Evolutionary conservation across 2,113 vertebrate species (phyloP), one percentile per base, ranked within the genome.

Genomic region (Chauna torquata): DNA sequence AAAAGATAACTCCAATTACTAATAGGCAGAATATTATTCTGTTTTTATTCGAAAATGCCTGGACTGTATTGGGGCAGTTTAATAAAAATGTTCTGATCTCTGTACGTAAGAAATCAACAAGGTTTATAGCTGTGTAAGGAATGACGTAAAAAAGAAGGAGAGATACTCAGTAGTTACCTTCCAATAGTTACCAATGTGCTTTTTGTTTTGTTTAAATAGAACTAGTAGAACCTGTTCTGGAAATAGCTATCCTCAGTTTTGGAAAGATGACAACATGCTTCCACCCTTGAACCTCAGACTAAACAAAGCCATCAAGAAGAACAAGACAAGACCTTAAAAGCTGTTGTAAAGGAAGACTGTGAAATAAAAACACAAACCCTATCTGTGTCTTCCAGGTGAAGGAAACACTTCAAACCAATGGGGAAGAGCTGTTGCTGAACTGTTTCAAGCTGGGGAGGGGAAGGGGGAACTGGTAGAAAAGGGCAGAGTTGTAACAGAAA

Each of bases 271-370:
- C 82, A 93, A 74, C 36, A 94, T 49, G 52, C 65, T 94, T 97
- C 86, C 62, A 74, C 47, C 44, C 10, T 57, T 90, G 92, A 94
- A 81, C 59, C 32, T 96, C 49, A 92, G 64, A 93, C 72, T 70
- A 96, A 96, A 92, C n/a, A 90, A 95, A 88, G 86, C 28, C 58
- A 87, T 72, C 49, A 65, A 87, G 66, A 83, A 44, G n/a, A 90
- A 83, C 30, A 87, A 65, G 59, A 71, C 45, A 92, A 90, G 71
- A 57, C 11, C 38, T 86, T 88, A 55, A 55, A n/a, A 90, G 40
- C 20, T n/a, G 58, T 15, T 59, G 58, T 36, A 34, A 59, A 59
- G 32, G 58, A 59, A 36, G n/a, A 59, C 58, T 10, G 10, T 84
- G 64, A 92, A 90, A 92, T 52, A 81, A 90, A 96, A 65, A 25